Conservation (phyloP, 1,140 invertebrate genomes). For the Panonychus citri region DNA sequence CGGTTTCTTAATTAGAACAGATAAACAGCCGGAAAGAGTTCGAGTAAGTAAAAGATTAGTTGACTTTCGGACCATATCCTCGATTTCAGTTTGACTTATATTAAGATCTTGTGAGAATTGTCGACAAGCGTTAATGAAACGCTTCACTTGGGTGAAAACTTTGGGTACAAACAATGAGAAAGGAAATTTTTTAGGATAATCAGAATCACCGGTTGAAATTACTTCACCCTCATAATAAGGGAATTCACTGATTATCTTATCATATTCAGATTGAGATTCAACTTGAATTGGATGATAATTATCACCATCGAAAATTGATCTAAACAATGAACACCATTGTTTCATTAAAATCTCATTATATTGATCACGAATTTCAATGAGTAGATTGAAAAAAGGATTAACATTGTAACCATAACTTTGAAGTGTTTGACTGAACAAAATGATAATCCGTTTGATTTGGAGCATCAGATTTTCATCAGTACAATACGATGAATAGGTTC, state of each 20-base stretch:
- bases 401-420: constrained; percentile 85
- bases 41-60: constrained; percentile 75
- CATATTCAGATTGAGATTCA: constrained; percentile 51
- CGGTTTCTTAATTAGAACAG: constrained; percentile 64
- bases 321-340: constrained; percentile 80
- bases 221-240: constrained; percentile 55
- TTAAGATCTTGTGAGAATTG: constrained; percentile 92
- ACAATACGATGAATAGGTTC: constrained; percentile 70
- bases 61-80: constrained; percentile 85
- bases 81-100: constrained; percentile 58
- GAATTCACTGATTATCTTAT: constrained; percentile 56
- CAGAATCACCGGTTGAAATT: background rate
- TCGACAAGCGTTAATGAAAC: constrained; percentile 85
- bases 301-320: constrained; percentile 78
- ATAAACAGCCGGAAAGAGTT: constrained; percentile 77
- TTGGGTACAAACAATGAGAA: constrained; percentile 89
- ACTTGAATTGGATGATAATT: constrained; percentile 80
- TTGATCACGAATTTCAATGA: constrained; percentile 86
- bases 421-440: constrained; percentile 80
- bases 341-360: constrained; percentile 92
- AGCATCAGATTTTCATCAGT: constrained; percentile 79
- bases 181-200: constrained; percentile 72
- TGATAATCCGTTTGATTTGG: constrained; percentile 84
- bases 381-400: constrained; percentile 56
- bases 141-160: constrained; percentile 87